Conservation (phyloP, 2,888 invertebrate species). For the Marasmarcha lunaedactyla region DNA sequence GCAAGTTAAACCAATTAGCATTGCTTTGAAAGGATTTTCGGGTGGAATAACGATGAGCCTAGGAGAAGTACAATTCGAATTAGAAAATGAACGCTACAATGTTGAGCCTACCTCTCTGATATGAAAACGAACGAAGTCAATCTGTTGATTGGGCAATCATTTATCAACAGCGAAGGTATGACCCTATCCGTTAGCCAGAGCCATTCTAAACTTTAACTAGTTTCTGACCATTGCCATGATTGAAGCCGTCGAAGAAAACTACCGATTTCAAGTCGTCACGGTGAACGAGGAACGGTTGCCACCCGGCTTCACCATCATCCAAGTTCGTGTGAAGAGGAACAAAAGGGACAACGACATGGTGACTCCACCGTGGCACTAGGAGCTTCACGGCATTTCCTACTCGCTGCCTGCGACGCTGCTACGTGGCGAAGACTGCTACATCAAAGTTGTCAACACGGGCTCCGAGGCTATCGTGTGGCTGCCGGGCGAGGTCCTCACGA, state of each 20-base stretch:
- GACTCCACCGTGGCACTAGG: constrained; percentile 12
- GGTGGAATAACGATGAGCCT: constrained; percentile 7
- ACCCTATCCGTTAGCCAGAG: constrained; percentile 9
- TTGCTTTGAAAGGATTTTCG: constrained; percentile 13
- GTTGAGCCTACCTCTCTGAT: constrained; percentile 11
- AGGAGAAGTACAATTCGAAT: constrained; percentile 15
- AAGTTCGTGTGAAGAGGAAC: constrained; percentile 13
- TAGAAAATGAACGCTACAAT: constrained; percentile 11
- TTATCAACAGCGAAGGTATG: constrained; percentile 15
- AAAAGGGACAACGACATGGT: background rate
- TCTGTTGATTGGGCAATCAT: constrained; percentile 18
- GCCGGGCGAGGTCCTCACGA: constrained; percentile 8
- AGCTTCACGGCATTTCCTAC: constrained; percentile 16
- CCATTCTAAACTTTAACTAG: background rate
- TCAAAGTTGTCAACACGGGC: constrained; percentile 18
- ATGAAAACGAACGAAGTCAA: constrained; percentile 13
- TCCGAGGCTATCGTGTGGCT: constrained; percentile 9
- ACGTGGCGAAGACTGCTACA: constrained; percentile 15
- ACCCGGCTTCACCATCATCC: constrained; percentile 14
- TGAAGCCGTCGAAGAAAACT: too few species aligned
- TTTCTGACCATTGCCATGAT: background rate
- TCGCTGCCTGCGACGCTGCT: constrained; percentile 18
- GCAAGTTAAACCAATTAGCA: constrained; percentile 4
- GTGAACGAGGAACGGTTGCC: constrained; percentile 8
- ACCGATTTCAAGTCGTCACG: constrained; percentile 4